Evolutionary conservation across 1,140 invertebrate species (phyloP).

Genomic region (Drosophila melanica): DNA sequence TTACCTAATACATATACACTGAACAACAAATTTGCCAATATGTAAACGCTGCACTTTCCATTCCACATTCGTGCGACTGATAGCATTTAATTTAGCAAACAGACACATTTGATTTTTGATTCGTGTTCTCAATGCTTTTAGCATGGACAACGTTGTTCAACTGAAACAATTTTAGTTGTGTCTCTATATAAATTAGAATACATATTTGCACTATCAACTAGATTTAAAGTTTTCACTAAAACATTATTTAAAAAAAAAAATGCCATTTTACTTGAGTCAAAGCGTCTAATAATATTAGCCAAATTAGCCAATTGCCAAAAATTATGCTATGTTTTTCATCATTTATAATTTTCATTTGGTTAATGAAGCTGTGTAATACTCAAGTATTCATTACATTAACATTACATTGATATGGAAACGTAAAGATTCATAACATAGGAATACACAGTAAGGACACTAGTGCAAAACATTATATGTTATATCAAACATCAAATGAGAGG

Average conservation of each 20-base stretch:
- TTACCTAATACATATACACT: constrained; percentile 17
- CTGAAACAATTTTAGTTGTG: not conserved
- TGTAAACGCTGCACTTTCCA: not conserved
- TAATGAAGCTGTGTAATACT: constrained; percentile 68
- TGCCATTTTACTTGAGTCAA: constrained; percentile 29
- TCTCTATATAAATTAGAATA: constrained; percentile 1
- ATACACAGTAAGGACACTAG: constrained; percentile 71
- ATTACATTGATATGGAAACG: constrained; percentile 29
- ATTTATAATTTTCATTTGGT: constrained; percentile 53
- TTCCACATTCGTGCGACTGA: not conserved
- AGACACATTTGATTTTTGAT: not conserved
- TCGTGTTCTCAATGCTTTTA: not conserved
- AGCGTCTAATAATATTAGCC: constrained; percentile 64
- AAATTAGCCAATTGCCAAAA: constrained; percentile 73
- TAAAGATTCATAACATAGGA: constrained; percentile 25
- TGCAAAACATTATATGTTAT: constrained; percentile 56
- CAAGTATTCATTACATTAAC: constrained; percentile 47
- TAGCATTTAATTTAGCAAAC: not conserved
- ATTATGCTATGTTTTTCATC: constrained; percentile 58
- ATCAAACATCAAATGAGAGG: constrained; percentile 42
- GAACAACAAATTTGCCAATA: constrained; percentile 19
- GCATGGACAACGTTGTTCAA: not conserved
- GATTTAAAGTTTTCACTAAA: constrained; percentile 36
- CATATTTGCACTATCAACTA: constrained; percentile 30
- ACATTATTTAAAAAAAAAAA: constrained; percentile 50